These are phyloP conservation scores for Sesia bembeciformis DNA, from an alignment of 2,888 invertebrate genomes.

Conservation along the genomic window DNA sequence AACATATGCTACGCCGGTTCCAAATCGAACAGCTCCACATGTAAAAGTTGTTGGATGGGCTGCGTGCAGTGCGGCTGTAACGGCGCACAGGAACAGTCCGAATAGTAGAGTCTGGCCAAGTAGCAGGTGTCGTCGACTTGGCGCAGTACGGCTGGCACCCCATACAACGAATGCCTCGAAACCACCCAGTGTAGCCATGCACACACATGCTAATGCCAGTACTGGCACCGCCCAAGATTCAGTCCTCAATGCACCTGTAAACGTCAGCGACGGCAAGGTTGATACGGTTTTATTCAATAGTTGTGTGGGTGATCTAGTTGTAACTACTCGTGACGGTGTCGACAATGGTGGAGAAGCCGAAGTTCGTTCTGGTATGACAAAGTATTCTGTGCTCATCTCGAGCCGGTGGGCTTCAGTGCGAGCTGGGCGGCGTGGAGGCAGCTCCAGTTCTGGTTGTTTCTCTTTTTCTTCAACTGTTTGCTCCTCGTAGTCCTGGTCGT, in stretches of 20 bases:
- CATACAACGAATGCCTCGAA: constrained; percentile 94
- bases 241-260: constrained; percentile 71
- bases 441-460: constrained; percentile 28
- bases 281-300: constrained; percentile 5
- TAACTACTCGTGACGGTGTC: constrained; percentile 25
- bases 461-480: constrained; percentile 32
- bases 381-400: constrained; percentile 90
- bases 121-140: constrained; percentile 88
- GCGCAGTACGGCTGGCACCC: constrained; percentile 84
- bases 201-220: constrained; percentile 86
- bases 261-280: constrained; percentile 21
- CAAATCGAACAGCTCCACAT: constrained; percentile 87
- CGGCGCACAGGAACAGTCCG: constrained; percentile 87
- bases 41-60: constrained; percentile 85
- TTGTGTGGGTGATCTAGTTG: constrained; percentile 3
- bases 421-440: constrained; percentile 45
- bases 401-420: constrained; percentile 72
- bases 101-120: constrained; percentile 90
- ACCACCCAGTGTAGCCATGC: constrained; percentile 87
- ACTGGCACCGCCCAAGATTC: constrained; percentile 95
- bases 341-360: constrained; percentile 38
- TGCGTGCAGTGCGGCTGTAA: constrained; percentile 84
- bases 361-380: constrained; percentile 79
- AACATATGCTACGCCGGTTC: constrained; percentile 87
- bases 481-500: constrained; percentile 50